Conservation (phyloP, 2,888 invertebrate genomes). For the Digitonthophagus gazella region DNA sequence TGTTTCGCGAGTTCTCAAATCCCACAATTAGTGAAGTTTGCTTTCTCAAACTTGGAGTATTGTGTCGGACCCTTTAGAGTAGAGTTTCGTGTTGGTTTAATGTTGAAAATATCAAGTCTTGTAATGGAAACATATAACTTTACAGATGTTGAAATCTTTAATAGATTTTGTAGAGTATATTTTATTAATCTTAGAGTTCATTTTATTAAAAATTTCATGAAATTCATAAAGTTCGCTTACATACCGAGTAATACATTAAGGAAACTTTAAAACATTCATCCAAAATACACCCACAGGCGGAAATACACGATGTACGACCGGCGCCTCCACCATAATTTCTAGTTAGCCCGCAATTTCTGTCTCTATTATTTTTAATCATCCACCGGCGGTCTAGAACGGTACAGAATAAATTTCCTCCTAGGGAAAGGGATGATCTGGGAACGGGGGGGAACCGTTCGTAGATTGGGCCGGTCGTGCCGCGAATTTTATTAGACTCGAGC, state of each 20-base stretch:
- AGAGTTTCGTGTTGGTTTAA: too few species aligned
- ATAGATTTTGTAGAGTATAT: too few species aligned
- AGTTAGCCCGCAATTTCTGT: background rate
- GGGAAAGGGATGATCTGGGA: background rate
- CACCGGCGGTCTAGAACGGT: background rate
- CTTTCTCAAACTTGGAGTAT: background rate
- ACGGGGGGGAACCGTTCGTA: too few species aligned
- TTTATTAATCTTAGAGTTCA: too few species aligned
- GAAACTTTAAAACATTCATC: background rate
- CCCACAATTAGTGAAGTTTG: background rate
- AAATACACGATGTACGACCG: background rate
- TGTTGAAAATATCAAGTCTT: too few species aligned
- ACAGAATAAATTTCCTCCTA: background rate
- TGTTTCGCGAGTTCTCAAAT: background rate
- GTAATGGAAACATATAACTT: too few species aligned
- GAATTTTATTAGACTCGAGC: background rate
- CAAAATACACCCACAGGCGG: background rate
- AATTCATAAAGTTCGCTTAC: too few species aligned
- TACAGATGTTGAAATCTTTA: too few species aligned
- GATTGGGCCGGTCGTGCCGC: background rate
- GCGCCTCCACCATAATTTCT: background rate
- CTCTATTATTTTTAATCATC: background rate
- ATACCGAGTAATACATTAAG: too few species aligned
- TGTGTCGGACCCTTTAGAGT: background rate
- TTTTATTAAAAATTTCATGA: too few species aligned